Evolutionary conservation across 2,888 invertebrate genomes (phyloP).

Genomic region (Polia nebulosa): DNA sequence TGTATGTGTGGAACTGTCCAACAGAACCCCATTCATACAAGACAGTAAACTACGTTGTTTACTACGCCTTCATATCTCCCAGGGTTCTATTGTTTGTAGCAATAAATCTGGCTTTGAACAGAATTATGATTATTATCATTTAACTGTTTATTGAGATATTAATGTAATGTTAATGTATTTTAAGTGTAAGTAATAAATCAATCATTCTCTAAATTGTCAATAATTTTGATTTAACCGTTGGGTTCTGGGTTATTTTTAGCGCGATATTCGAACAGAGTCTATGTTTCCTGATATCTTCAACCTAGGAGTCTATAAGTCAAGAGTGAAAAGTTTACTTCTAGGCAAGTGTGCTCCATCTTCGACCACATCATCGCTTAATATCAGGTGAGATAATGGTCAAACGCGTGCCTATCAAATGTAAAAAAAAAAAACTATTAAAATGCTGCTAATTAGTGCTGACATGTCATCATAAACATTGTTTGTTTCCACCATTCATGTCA

Average conservation of each 20-base stretch:
- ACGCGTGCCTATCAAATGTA: too few species aligned
- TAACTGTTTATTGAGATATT: constrained; percentile 1
- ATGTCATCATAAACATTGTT: neutral
- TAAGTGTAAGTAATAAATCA: neutral
- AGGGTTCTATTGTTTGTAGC: constrained; percentile 8
- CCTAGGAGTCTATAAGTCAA: too few species aligned
- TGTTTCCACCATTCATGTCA: constrained; percentile 4
- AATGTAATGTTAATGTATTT: constrained; percentile 1
- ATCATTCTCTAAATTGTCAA: constrained; percentile 13
- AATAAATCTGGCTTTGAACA: constrained; percentile 18
- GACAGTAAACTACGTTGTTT: constrained; percentile 24
- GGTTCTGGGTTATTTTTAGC: neutral
- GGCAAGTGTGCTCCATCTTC: too few species aligned
- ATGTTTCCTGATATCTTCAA: too few species aligned
- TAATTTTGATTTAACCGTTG: constrained; percentile 7
- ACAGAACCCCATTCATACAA: constrained; percentile 3
- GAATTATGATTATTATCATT: constrained; percentile 19
- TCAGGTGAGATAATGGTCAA: too few species aligned
- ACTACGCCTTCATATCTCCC: constrained; percentile 3
- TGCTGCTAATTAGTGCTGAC: neutral
- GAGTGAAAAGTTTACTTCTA: too few species aligned
- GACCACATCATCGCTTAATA: too few species aligned
- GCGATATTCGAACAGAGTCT: too few species aligned
- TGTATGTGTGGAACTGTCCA: neutral
- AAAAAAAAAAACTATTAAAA: too few species aligned